Percentiles rank a stretch among this genome's conserved stretches.
Conservation (phyloP, 2,113 vertebrate genomes). For the Noturus placidus region DNA sequence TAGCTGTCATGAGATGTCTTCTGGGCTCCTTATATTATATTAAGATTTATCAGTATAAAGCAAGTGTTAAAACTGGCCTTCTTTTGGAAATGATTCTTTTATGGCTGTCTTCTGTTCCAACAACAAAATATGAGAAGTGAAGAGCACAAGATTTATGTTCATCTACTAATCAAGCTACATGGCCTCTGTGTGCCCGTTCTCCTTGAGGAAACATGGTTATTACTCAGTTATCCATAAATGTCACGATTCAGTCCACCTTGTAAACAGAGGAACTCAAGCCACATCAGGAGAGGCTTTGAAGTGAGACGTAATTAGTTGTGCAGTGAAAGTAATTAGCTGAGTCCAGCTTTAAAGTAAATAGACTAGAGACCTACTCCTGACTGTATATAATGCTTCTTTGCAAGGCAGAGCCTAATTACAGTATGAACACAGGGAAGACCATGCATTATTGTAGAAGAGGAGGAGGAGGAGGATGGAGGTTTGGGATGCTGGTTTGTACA, state of each 20-base stretch:
- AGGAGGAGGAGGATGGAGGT: background rate
- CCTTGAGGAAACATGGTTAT: slow-evolving; percentile 63
- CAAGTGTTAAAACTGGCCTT: background rate
- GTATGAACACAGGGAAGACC: slow-evolving; percentile 4
- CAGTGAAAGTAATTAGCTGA: slow-evolving; percentile 71
- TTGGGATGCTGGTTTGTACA: background rate
- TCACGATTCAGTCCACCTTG: slow-evolving; percentile 62
- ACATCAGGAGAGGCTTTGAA: slow-evolving; percentile 77
- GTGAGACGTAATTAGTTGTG: slow-evolving; percentile 78
- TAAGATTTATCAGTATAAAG: background rate
- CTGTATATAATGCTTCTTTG: slow-evolving; percentile 7
- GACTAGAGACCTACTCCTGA: slow-evolving; percentile 43
- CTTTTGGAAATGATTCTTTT: background rate
- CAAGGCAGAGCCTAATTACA: slow-evolving; percentile 38
- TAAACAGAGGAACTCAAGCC: slow-evolving; percentile 60
- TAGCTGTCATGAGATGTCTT: background rate
- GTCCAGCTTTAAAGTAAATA: slow-evolving; percentile 69
- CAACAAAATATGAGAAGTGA: background rate
- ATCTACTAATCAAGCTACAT: background rate
- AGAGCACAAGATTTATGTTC: slow-evolving; percentile 1
- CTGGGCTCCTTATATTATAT: slow-evolving; percentile 6
- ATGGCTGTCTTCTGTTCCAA: slow-evolving; percentile 1
- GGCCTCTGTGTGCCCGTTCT: background rate
- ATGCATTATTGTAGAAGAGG: background rate
- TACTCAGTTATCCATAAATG: slow-evolving; percentile 70